These are phyloP conservation scores for Coptodon bakossiorum DNA, from an alignment of 2,113 vertebrate genomes.

Conservation along the genomic window DNA sequence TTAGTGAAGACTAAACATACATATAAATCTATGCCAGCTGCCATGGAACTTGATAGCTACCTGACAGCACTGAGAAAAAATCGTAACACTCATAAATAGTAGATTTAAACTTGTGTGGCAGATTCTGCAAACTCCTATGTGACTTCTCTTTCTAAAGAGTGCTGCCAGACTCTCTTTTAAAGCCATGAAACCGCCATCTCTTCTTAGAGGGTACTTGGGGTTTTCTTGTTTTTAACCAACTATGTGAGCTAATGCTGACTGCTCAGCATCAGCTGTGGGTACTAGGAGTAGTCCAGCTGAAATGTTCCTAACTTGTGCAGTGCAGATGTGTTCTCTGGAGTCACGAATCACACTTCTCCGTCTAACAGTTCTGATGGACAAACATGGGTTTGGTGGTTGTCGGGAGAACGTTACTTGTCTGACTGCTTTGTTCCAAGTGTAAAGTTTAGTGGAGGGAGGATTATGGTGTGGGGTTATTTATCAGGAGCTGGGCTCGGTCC, in stretches of 20 bases:
- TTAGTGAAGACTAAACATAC: neutral
- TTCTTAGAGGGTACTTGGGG: neutral
- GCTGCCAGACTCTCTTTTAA: neutral
- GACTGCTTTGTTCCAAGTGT: neutral
- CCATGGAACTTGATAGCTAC: neutral
- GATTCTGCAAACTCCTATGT: neutral
- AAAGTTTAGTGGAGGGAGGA: neutral
- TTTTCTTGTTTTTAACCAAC: neutral
- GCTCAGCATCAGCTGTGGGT: neutral
- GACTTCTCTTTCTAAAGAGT: neutral
- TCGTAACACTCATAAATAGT: neutral
- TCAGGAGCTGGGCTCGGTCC: neutral
- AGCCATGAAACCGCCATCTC: neutral
- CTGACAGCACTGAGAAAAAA: neutral
- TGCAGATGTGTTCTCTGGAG: neutral
- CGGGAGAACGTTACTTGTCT: fast-evolving
- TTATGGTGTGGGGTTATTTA: neutral
- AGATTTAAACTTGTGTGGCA: neutral
- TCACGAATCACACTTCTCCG: neutral
- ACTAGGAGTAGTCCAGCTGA: neutral
- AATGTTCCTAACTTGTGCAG: neutral
- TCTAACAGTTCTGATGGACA: neutral
- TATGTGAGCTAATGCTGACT: neutral
- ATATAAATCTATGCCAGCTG: neutral
- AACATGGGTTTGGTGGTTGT: neutral